A percentile compares a stretch with the other conserved stretches of the same genome.
Conservation (phyloP, 2,113 vertebrate species). For the Ovis aries region DNA sequence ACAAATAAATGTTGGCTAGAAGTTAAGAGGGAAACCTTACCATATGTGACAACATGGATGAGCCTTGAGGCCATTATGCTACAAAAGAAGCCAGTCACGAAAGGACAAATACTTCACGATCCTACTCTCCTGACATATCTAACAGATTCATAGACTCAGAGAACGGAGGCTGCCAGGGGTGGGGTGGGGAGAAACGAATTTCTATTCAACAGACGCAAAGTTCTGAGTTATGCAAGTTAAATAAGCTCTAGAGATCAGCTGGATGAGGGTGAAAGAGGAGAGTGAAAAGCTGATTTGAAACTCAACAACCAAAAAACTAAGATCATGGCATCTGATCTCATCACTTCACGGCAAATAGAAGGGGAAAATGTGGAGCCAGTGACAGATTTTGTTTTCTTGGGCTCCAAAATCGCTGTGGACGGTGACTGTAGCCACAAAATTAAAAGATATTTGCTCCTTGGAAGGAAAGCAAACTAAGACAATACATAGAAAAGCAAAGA, state of each 20-base stretch:
- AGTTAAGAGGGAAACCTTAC: not conserved
- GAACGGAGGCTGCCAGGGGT: not conserved
- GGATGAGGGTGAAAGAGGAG: not conserved
- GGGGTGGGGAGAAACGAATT: not conserved
- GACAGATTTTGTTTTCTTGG: not conserved
- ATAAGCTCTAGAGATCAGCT: not conserved
- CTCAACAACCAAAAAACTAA: not conserved
- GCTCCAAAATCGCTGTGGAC: not conserved
- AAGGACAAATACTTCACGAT: not conserved
- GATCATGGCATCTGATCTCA: not conserved
- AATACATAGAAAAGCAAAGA: not conserved
- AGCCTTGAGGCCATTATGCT: not conserved
- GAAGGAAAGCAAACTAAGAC: not conserved
- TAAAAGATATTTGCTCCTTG: not conserved
- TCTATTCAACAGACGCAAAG: not conserved
- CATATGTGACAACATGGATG: not conserved
- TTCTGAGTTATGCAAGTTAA: not conserved
- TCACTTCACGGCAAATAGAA: not conserved
- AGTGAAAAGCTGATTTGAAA: not conserved
- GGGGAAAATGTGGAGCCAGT: not conserved
- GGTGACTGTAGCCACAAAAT: rapidly evolving
- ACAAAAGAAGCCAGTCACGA: not conserved
- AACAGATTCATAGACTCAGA: not conserved
- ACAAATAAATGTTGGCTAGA: not conserved
- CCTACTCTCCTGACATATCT: not conserved